These are phyloP conservation scores for Bathynomus jamesi DNA, from an alignment of 1,140 invertebrate species.

Conservation along the genomic window DNA sequence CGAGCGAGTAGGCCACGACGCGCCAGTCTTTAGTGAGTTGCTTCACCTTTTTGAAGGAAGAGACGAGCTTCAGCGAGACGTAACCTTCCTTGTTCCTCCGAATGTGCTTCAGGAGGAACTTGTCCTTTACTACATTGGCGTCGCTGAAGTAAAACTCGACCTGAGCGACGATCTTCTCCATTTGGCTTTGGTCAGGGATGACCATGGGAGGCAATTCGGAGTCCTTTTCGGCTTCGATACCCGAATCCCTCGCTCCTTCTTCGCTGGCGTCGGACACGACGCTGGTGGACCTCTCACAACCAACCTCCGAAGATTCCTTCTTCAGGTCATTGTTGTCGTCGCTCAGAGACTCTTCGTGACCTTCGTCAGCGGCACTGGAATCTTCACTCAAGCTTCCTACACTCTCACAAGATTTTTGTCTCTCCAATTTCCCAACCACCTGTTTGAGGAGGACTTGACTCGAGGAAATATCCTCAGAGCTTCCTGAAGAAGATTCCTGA, in stretches of 20 bases:
- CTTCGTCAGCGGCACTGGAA: background rate
- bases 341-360: background rate
- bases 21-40: conserved; percentile 88
- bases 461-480: background rate
- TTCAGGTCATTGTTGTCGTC: background rate
- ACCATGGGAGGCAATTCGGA: conserved; percentile 32
- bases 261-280: conserved; percentile 32
- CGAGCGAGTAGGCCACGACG: conserved; percentile 73
- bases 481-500: background rate
- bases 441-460: background rate
- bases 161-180: conserved; percentile 58
- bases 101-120: conserved; percentile 89
- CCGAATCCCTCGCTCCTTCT: conserved; percentile 35
- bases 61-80: conserved; percentile 86
- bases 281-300: conserved; percentile 15
- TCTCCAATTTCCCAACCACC: background rate
- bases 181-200: conserved; percentile 35
- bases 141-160: conserved; percentile 93
- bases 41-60: conserved; percentile 85
- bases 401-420: background rate
- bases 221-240: conserved; percentile 37
- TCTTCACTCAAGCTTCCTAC: background rate
- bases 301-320: background rate
- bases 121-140: conserved; percentile 87
- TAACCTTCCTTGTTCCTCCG: conserved; percentile 88